These are phyloP conservation scores for Periophthalmodon schlosseri DNA, from an alignment of 2,113 vertebrate genomes.

Conservation along the genomic window DNA sequence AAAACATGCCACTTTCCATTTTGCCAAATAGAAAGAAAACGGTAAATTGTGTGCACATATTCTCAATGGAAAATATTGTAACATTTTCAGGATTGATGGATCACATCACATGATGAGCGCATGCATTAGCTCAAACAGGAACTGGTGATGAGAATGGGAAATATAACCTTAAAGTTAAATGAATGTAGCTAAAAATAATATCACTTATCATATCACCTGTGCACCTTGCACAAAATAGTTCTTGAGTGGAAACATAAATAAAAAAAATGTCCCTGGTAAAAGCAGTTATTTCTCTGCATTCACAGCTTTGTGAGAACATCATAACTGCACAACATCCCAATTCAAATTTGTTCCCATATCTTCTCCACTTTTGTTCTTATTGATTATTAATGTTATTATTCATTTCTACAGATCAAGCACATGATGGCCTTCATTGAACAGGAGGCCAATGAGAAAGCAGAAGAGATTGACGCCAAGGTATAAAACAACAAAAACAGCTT, in stretches of 20 bases:
- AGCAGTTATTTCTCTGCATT: background rate
- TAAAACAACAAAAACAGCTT: background rate
- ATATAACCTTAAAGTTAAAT: background rate
- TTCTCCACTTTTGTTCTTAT: background rate
- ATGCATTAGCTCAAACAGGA: constrained; percentile 54
- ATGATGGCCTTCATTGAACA: constrained; percentile 99
- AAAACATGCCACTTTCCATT: background rate
- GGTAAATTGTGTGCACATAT: background rate
- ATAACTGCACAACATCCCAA: background rate
- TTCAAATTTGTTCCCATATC: background rate
- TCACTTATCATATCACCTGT: too few relatives aligned
- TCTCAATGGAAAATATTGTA: background rate
- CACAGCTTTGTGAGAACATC: background rate
- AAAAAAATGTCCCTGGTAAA: constrained; percentile 26
- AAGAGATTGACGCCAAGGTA: constrained; percentile 99
- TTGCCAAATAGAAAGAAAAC: background rate
- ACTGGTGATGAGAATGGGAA: constrained; percentile 22
- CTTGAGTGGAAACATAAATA: background rate
- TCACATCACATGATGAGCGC: constrained; percentile 64
- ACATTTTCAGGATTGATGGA: constrained; percentile 9
- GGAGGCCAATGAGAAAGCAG: constrained; percentile 98
- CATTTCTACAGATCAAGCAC: constrained; percentile 88
- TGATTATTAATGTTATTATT: background rate
- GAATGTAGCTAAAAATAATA: too few relatives aligned
- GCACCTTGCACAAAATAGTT: too few relatives aligned